Conservation (phyloP, 2,797 vertebrate genomes). For the Poeciliopsis infans region DNA sequence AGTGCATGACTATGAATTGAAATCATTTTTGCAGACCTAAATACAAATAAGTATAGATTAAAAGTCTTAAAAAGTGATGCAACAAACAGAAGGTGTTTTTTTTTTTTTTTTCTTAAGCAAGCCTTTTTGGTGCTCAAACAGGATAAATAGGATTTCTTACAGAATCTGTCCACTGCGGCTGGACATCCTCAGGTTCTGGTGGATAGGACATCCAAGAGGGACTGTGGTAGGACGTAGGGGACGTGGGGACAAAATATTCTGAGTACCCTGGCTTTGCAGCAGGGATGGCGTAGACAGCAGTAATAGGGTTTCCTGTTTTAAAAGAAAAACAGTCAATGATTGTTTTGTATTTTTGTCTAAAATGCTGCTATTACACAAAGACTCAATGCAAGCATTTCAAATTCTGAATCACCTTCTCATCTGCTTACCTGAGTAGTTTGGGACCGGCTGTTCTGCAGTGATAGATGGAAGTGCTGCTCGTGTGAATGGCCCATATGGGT, state of each 20-base stretch:
- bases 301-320: conserved; percentile 91
- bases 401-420: conserved; percentile 16
- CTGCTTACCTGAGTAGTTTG: conserved; percentile 93
- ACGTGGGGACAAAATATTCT: conserved; percentile 92
- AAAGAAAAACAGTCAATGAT: conserved; percentile 7
- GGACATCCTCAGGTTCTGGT: conserved; percentile 89
- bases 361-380: conserved; percentile 2
- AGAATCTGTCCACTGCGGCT: conserved; percentile 94
- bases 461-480: conserved; percentile 86
- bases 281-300: conserved; percentile 96
- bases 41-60: neutral
- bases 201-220: conserved; percentile 98
- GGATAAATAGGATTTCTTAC: conserved; percentile 80
- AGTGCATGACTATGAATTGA: neutral
- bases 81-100: neutral
- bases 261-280: conserved; percentile 90
- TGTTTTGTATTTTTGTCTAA: neutral
- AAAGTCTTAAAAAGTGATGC: neutral
- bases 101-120: neutral
- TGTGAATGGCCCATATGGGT: conserved; percentile 81
- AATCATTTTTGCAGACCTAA: neutral
- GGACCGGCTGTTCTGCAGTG: conserved; percentile 87
- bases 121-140: neutral
- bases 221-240: conserved; percentile 91
- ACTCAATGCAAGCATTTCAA: conserved; percentile 1